Percentiles rank a stretch among this genome's conserved stretches.
These are phyloP conservation scores for Entomobrya multifasciata DNA, from an alignment of 2,888 invertebrate genomes.

Conservation along the genomic window DNA sequence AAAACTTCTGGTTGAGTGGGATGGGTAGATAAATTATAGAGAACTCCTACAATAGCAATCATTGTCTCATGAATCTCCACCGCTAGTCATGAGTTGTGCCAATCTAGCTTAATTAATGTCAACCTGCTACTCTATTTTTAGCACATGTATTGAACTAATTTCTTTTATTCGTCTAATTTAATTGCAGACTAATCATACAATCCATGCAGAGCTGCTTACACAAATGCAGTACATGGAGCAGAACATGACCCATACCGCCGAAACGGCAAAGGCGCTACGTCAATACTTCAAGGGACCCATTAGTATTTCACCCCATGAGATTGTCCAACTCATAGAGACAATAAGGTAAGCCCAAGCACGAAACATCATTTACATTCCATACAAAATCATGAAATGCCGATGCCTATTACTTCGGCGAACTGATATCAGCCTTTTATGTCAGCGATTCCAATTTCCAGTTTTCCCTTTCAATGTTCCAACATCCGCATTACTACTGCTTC, in stretches of 20 bases:
- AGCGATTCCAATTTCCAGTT: too few relatives aligned
- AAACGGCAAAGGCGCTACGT: conserved; percentile 70
- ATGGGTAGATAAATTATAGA: too few relatives aligned
- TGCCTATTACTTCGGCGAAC: neutral
- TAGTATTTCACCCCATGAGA: conserved; percentile 75
- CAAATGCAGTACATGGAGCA: conserved; percentile 87
- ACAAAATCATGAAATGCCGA: neutral
- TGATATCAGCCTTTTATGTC: neutral
- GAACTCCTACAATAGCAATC: too few relatives aligned
- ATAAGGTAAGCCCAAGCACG: conserved; percentile 78
- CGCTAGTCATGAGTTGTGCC: too few relatives aligned
- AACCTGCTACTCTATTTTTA: neutral
- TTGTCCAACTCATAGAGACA: conserved; percentile 78
- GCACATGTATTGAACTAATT: too few relatives aligned
- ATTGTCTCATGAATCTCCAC: too few relatives aligned
- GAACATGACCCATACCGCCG: conserved; percentile 82
- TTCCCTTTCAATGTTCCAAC: too few relatives aligned
- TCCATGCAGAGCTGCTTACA: conserved; percentile 87
- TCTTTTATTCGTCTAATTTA: neutral
- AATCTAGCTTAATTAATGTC: too few relatives aligned
- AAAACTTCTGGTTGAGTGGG: too few relatives aligned
- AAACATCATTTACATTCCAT: too few relatives aligned
- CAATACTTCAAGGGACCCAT: conserved; percentile 74
- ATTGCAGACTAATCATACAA: conserved; percentile 86
- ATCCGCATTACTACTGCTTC: too few relatives aligned